Evolutionary conservation across 2,888 invertebrate species (phyloP).

Genomic region (Drosophila mimica): DNA sequence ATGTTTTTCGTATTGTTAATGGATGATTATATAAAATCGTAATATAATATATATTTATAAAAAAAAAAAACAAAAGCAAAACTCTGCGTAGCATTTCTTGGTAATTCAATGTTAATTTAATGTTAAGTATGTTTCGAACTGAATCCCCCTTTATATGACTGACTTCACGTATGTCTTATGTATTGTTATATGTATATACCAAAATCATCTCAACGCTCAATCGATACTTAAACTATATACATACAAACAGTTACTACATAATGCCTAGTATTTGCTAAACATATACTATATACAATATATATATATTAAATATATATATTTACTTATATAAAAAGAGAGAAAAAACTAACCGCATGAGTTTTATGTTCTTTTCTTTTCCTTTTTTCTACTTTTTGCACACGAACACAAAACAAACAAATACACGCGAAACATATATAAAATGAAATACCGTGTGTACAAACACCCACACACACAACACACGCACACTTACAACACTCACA

Average conservation of each 20-base stretch:
- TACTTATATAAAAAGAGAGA: conserved; percentile 72
- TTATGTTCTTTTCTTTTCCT: conserved; percentile 84
- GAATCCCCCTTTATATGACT: conserved; percentile 65
- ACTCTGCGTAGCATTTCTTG: conserved; percentile 71
- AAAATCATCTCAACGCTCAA: conserved; percentile 71
- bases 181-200: conserved; percentile 77
- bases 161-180: conserved; percentile 79
- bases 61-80: conserved; percentile 12
- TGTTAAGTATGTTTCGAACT: conserved; percentile 77
- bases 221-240: conserved; percentile 51
- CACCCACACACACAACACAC: conserved; percentile 36
- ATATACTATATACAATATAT: conserved; percentile 50
- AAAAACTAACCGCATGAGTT: conserved; percentile 84
- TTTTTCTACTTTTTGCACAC: conserved; percentile 83
- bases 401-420: conserved; percentile 56
- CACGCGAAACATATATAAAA: conserved; percentile 44
- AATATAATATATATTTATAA: conserved; percentile 4
- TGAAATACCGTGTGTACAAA: conserved; percentile 50
- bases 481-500: conserved; percentile 43
- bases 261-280: conserved; percentile 75
- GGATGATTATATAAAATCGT: conserved; percentile 37
- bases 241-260: conserved; percentile 65
- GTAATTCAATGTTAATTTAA: conserved; percentile 78
- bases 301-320: conserved; percentile 40
- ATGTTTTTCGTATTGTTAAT: conserved; percentile 72